phyloP scores from a whole-genome alignment of 92 coral and sea anemone genomes.

The Parazoanthus swiftii region DNA sequence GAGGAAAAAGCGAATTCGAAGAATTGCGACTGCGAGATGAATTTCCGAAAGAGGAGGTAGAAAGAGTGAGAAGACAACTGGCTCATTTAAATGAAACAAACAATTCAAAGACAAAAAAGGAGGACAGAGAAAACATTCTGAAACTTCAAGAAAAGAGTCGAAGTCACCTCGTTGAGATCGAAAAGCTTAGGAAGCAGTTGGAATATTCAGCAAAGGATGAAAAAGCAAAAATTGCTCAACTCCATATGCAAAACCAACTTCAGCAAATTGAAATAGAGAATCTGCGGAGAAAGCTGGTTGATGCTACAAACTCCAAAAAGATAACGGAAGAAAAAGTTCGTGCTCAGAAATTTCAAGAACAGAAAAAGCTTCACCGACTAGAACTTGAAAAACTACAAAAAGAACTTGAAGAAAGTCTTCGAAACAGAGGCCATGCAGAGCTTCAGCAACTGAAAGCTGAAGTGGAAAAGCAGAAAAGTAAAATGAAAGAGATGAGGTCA shows the following conservation, averaged over 20 bases:
- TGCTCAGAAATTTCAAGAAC: constrained; percentile 12
- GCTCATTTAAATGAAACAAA: background rate
- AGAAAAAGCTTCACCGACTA: background rate
- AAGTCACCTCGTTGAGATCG: background rate
- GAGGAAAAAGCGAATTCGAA: background rate
- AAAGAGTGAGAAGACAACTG: background rate
- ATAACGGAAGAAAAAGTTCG: background rate
- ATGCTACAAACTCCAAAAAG: constrained; percentile 34
- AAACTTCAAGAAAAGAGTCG: background rate
- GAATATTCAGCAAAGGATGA: background rate
- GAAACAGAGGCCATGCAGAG: constrained; percentile 1
- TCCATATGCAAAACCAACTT: background rate
- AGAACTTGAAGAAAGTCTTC: constrained; percentile 20
- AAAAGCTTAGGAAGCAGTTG: background rate
- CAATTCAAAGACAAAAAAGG: background rate
- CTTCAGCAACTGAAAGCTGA: constrained; percentile 6
- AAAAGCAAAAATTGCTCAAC: background rate
- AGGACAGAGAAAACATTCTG: background rate
- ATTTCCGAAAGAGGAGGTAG: background rate
- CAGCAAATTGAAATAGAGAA: constrained; percentile 45
- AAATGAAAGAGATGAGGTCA: background rate
- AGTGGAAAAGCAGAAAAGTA: background rate
- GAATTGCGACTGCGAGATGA: background rate
- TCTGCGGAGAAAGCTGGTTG: constrained; percentile 36
- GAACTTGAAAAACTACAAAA: background rate